Percentiles rank a stretch among this genome's conserved stretches.
Conservation (phyloP, 2,797 vertebrate genomes). For the Acrossocheilus fasciatus region DNA sequence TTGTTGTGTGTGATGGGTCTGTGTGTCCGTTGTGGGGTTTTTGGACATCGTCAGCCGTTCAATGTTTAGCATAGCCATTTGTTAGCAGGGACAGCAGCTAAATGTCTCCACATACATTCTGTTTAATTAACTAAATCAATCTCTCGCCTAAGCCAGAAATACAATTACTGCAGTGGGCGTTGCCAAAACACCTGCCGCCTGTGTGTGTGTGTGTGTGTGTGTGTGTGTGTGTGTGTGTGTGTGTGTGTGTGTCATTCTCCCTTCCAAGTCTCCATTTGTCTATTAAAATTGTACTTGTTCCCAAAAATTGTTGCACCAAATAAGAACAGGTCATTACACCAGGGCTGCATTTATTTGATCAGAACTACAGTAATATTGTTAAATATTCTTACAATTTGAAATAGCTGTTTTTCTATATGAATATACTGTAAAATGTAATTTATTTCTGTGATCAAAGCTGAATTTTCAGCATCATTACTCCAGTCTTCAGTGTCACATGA, state of each 20-base stretch:
- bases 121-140: conserved; percentile 66
- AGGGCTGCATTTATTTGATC: background rate
- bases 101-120: conserved; percentile 56
- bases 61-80: conserved; percentile 45
- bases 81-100: conserved; percentile 48
- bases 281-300: conserved; percentile 27
- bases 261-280: conserved; percentile 20
- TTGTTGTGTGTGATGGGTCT: background rate
- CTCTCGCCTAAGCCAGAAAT: conserved; percentile 62
- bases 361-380: background rate
- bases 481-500: background rate
- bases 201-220: background rate
- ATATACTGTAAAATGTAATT: background rate
- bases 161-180: conserved; percentile 57
- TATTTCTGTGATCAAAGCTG: background rate
- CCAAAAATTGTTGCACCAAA: background rate
- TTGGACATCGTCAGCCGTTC: conserved; percentile 54
- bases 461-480: background rate
- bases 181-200: conserved; percentile 57
- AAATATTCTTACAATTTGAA: background rate
- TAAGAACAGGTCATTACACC: background rate
- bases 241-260: conserved; percentile 9
- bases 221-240: conserved; percentile 15
- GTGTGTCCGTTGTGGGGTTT: conserved; percentile 18
- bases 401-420: background rate